Percentiles rank a stretch among this genome's conserved stretches.
Conservation (phyloP, 2,797 vertebrate species). For the Pygocentrus nattereri region DNA sequence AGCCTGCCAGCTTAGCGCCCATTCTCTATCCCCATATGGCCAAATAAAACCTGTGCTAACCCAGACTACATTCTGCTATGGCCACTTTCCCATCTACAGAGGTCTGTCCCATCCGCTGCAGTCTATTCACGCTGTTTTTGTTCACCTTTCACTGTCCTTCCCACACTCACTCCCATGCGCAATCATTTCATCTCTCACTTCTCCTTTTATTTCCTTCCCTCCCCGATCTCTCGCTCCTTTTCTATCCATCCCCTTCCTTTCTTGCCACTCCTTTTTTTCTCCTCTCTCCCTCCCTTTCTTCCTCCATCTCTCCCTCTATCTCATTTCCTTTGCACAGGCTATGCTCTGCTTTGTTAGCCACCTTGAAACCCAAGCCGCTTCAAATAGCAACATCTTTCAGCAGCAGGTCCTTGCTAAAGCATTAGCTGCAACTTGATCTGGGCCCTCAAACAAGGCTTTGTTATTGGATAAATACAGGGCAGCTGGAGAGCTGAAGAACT, state of each 20-base stretch:
- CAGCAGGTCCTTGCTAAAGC: constrained; percentile 64
- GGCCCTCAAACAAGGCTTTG: constrained; percentile 58
- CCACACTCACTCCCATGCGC: constrained; percentile 35
- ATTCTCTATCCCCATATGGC: not conserved
- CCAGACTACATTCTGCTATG: not conserved
- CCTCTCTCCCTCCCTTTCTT: constrained; percentile 30
- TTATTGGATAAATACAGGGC: constrained; percentile 64
- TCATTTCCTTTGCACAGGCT: constrained; percentile 59
- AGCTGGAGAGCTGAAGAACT: constrained; percentile 38
- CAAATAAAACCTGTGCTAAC: constrained; percentile 12
- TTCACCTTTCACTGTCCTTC: constrained; percentile 25
- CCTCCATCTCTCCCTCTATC: constrained; percentile 49
- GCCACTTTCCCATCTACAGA: not conserved
- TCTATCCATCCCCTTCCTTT: constrained; percentile 21
- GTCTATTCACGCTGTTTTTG: not conserved
- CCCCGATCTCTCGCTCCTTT: constrained; percentile 37
- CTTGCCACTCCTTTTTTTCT: constrained; percentile 21
- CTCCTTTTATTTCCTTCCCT: constrained; percentile 33
- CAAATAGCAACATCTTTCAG: constrained; percentile 67
- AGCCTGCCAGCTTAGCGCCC: not conserved
- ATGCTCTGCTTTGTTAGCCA: constrained; percentile 61
- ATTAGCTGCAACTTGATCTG: constrained; percentile 66
- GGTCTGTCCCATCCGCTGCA: not conserved
- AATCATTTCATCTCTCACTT: constrained; percentile 48
- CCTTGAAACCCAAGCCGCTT: constrained; percentile 66